phyloP scores from a whole-genome alignment of 2,888 invertebrate genomes.

The Neoaliturus tenellus region DNA sequence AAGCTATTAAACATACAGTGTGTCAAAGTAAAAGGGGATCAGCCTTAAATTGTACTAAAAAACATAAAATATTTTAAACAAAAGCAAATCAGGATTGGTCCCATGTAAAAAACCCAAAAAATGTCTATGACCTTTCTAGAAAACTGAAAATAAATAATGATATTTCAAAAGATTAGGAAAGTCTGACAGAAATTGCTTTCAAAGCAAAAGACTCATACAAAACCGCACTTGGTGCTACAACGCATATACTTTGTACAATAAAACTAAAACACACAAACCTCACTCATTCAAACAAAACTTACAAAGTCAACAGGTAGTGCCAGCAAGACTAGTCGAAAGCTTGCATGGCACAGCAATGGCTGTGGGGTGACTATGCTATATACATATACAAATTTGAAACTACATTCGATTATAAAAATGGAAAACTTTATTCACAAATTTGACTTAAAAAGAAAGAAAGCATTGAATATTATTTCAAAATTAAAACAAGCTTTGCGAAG shows the following conservation, averaged over 20 bases:
- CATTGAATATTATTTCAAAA: neutral
- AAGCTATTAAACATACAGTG: neutral
- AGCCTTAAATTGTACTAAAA: too few species aligned
- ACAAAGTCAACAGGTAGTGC: constrained; percentile 21
- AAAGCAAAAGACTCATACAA: neutral
- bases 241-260: constrained; percentile 38
- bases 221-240: constrained; percentile 45
- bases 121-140: constrained; percentile 34
- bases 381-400: constrained; percentile 17
- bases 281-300: constrained; percentile 34
- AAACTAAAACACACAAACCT: constrained; percentile 23
- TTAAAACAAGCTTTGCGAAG: neutral
- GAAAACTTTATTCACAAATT: constrained; percentile 22
- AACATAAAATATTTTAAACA: neutral
- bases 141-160: neutral
- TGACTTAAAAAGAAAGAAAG: neutral
- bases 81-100: constrained; percentile 24
- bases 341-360: constrained; percentile 48
- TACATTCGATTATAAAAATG: constrained; percentile 36
- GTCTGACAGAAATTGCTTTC: constrained; percentile 30
- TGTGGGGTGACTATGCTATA: constrained; percentile 4
- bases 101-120: constrained; percentile 28
- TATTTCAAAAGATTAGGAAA: neutral
- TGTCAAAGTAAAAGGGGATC: too few species aligned
- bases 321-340: constrained; percentile 33